Base-by-base conservation (phyloP, 2,888 invertebrate species). In the Gari tellinella region DNA sequence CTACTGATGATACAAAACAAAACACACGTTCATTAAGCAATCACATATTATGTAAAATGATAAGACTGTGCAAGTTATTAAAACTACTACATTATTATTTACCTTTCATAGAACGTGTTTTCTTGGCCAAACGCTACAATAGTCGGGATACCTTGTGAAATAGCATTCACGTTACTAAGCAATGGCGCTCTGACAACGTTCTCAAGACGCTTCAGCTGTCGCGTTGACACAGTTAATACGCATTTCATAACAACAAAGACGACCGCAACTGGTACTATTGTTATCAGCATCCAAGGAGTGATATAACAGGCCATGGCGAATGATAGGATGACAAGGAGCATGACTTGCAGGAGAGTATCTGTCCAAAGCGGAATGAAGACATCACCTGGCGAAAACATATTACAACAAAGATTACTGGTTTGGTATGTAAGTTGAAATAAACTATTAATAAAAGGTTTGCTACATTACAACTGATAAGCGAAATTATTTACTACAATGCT, bases 91-190 rank as follows among this genome's bases (percentile, higher is more conserved):
- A 31, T 31, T 7, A 10, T 31, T 31, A 55, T 61, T 52, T 87
- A 93, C 93, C 91, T 92, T 69, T 91, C 87, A 52, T 91, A 86
- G 82, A 94, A 94, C 23, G 93, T 91, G 14, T 91, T 87, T 81
- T 94, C 93, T 75, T 94, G 94, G 17, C 92, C 92, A 86, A 93
- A 94, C 1, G 94, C 94, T 68, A 94, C 93, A 62, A 95, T 94
- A 0, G 94, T 94, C 48, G 92, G 88, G 15, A 94, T 86, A 17
- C 94, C 94, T 73, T 93, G 93, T 10, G 94, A 90, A 1, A 94
- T 93, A 0, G 94, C 92, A 14, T 93, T 92, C 2, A 95, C 92
- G 79, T 94, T 94, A 80, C 93, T 93, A 76, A 94, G 93, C 14
- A 94, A 91, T 0, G 94, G 94, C 1, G 94, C 93, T 26, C 94